Conservation (phyloP, 2,888 invertebrate species). For the Thymelicus sylvestris region DNA sequence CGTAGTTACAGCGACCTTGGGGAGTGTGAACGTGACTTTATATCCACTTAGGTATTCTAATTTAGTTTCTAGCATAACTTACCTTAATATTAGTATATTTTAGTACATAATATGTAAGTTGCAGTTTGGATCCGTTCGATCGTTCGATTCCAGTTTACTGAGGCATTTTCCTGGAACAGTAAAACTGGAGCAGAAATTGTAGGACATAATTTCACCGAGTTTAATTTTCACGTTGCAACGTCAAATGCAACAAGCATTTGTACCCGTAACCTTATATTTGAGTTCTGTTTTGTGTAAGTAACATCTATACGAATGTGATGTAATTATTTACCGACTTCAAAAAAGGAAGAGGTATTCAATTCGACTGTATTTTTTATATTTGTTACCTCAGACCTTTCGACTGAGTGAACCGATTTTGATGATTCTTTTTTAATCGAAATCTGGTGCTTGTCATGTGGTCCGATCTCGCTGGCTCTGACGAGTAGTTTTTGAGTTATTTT, state of each 20-base stretch:
- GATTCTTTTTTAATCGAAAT: too few species aligned
- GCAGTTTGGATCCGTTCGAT: neutral
- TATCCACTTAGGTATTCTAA: neutral
- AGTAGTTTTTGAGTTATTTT: too few species aligned
- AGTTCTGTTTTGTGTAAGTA: neutral
- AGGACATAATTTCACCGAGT: neutral
- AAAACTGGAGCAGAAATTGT: neutral
- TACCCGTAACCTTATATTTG: neutral
- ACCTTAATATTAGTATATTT: neutral
- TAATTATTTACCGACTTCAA: too few species aligned
- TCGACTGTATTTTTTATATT: too few species aligned
- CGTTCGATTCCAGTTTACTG: neutral
- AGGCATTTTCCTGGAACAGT: neutral
- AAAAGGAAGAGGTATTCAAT: too few species aligned
- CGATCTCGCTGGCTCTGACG: too few species aligned
- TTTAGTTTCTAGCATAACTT: neutral
- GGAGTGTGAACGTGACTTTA: slow-evolving; percentile 10
- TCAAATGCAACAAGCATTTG: neutral
- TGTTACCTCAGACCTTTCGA: too few species aligned
- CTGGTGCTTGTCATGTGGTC: too few species aligned
- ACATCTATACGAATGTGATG: neutral
- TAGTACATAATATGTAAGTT: neutral
- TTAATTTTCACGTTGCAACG: slow-evolving; percentile 4
- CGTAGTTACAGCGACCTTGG: neutral
- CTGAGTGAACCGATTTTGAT: too few species aligned